phyloP scores from a whole-genome alignment of 1,140 invertebrate genomes.

The Doryteuthis pealeii region DNA sequence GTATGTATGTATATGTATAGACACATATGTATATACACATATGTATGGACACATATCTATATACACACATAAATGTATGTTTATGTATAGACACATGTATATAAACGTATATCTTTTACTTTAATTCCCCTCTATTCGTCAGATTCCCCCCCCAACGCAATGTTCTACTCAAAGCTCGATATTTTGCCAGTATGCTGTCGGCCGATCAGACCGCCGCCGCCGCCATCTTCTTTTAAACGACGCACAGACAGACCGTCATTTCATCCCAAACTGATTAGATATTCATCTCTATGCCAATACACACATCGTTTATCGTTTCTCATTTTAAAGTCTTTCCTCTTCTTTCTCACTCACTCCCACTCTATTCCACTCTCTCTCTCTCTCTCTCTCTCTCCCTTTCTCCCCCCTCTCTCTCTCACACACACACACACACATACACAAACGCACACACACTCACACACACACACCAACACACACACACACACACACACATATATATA shows the following conservation, averaged over 20 bases:
- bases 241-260: background rate
- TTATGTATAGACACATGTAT: background rate
- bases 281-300: slow-evolving; percentile 13
- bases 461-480: no score
- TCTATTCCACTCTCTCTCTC: no score
- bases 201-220: slow-evolving; percentile 4
- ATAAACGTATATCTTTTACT: background rate
- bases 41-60: no score
- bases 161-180: background rate
- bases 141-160: background rate
- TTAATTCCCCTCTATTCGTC: no score
- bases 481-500: no score
- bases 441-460: no score
- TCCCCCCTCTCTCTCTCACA: no score
- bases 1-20: background rate
- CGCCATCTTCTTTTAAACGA: background rate
- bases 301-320: background rate
- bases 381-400: no score
- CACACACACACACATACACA: no score
- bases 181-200: background rate
- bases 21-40: background rate
- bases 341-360: no score
- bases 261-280: background rate
- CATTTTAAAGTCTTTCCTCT: slow-evolving; percentile 7
- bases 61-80: no score